phyloP scores from a whole-genome alignment of 2,888 invertebrate species.

The Drosophila engyochracea region DNA sequence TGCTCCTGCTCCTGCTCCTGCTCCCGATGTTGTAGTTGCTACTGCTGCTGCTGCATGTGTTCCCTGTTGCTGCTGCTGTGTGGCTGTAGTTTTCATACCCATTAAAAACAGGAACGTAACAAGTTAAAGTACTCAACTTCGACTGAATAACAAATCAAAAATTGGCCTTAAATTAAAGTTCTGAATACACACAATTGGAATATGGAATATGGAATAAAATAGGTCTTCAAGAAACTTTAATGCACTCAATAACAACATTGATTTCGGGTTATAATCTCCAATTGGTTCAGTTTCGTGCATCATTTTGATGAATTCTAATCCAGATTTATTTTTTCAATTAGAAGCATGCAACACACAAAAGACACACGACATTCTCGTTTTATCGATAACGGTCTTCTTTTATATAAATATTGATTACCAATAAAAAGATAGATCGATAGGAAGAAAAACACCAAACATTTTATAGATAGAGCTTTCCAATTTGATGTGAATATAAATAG shows the following conservation, averaged over 20 bases:
- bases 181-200: background rate
- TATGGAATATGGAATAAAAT: background rate
- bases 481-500: background rate
- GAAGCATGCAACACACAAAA: background rate
- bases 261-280: background rate
- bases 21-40: constrained; percentile 17
- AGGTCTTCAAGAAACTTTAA: background rate
- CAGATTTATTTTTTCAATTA: background rate
- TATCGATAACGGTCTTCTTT: background rate
- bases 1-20: constrained; percentile 35
- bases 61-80: constrained; percentile 56
- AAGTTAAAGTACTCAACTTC: background rate
- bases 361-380: background rate
- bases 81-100: constrained; percentile 1
- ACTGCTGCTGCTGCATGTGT: constrained; percentile 21
- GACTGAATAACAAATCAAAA: background rate
- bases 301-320: background rate
- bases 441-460: background rate
- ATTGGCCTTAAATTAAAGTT: background rate
- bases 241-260: background rate
- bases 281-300: background rate
- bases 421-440: background rate
- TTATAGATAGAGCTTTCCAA: background rate
- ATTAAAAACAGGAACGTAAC: background rate
- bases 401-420: background rate